phyloP scores from a whole-genome alignment of 2,888 invertebrate genomes.

The Cryptocephalus moraei region DNA sequence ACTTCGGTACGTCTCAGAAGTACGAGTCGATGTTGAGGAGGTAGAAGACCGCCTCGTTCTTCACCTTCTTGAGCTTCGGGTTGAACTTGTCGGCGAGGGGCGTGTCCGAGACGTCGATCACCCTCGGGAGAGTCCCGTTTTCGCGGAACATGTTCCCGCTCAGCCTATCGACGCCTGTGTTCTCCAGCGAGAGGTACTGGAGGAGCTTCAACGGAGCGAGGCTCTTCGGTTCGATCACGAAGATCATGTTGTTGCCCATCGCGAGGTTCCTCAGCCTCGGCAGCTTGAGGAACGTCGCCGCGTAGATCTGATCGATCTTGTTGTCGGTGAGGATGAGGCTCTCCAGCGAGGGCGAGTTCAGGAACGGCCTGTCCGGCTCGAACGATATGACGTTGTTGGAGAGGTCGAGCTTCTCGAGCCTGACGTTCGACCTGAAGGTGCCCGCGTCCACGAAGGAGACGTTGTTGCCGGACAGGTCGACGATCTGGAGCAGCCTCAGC shows the following conservation, averaged over 20 bases:
- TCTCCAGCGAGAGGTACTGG: slow-evolving; percentile 31
- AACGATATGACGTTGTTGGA: slow-evolving; percentile 30
- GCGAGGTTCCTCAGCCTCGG: slow-evolving; percentile 29
- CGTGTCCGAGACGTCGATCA: slow-evolving; percentile 31
- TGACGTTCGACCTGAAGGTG: slow-evolving; percentile 28
- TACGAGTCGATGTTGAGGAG: slow-evolving; percentile 23
- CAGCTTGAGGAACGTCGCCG: slow-evolving; percentile 29
- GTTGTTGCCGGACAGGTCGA: slow-evolving; percentile 32
- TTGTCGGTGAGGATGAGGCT: slow-evolving; percentile 31
- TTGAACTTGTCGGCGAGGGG: slow-evolving; percentile 30
- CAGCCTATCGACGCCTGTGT: slow-evolving; percentile 31
- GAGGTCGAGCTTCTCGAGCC: slow-evolving; percentile 28
- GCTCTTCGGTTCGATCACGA: slow-evolving; percentile 25
- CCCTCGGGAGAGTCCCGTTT: slow-evolving; percentile 24
- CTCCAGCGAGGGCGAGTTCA: slow-evolving; percentile 28
- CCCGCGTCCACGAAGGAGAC: slow-evolving; percentile 26
- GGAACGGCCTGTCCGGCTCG: slow-evolving; percentile 25
- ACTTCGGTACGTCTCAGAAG: not conserved
- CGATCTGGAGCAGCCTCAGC: slow-evolving; percentile 21
- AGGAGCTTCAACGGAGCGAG: slow-evolving; percentile 28
- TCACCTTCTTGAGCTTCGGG: slow-evolving; percentile 31
- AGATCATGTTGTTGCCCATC: slow-evolving; percentile 29
- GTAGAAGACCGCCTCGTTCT: slow-evolving; percentile 24
- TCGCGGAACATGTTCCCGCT: slow-evolving; percentile 29
- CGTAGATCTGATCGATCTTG: slow-evolving; percentile 30